phyloP scores from a whole-genome alignment of 92 coral and sea anemone genomes.

The Muricea muricata region DNA sequence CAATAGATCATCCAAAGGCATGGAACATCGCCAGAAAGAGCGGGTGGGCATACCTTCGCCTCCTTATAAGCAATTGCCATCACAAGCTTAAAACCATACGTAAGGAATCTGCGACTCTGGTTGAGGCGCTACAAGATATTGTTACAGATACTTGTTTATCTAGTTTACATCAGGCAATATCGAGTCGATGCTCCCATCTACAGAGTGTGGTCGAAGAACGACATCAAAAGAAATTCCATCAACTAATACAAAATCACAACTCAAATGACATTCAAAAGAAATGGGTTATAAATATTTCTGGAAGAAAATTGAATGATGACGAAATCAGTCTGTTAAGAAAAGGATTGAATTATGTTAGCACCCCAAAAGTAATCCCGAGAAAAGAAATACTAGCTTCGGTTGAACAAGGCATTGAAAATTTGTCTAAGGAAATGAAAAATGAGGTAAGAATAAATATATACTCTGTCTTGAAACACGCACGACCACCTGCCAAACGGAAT shows the following conservation, averaged over 20 bases:
- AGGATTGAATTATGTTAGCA: background rate
- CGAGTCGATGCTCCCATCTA: background rate
- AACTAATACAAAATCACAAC: background rate
- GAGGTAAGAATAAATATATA: background rate
- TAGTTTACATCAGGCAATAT: background rate
- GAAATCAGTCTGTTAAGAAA: too few species aligned
- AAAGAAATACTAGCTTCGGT: conserved; percentile 1
- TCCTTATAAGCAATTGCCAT: background rate
- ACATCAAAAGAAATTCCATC: background rate
- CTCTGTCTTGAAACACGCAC: background rate
- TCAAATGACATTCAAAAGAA: background rate
- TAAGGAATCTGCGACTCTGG: background rate
- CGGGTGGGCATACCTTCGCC: background rate
- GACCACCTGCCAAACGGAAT: conserved; percentile 45
- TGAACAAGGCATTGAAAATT: background rate
- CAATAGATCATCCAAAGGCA: conserved; percentile 1
- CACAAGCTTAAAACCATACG: background rate
- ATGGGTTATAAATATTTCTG: background rate
- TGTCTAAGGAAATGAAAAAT: background rate
- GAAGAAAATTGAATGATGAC: too few species aligned
- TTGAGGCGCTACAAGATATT: background rate
- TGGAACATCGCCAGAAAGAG: background rate
- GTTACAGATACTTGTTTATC: background rate
- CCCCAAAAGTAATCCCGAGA: background rate
- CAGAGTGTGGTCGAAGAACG: background rate